Evolutionary conservation across 2,113 vertebrate genomes (phyloP).

Genomic region (Vulpes ferrilata): DNA sequence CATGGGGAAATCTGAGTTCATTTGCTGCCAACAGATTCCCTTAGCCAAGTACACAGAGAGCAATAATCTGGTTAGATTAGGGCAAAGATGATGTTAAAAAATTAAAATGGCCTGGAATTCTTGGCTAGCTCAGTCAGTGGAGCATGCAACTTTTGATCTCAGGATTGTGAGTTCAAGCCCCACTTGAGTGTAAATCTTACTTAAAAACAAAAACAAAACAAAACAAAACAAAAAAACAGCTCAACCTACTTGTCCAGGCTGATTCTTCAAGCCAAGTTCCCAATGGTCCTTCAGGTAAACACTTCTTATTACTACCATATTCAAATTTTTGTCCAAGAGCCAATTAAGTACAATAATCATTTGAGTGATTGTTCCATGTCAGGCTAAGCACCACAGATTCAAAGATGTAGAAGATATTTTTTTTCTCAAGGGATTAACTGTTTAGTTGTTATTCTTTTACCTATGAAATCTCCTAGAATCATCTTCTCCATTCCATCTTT

Average conservation of each 20-base stretch:
- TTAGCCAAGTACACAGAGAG: constrained; percentile 21
- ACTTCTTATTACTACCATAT: constrained; percentile 25
- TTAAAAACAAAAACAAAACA: background rate
- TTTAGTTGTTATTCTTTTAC: background rate
- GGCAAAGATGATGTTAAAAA: constrained; percentile 23
- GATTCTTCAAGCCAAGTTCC: constrained; percentile 27
- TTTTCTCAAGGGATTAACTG: constrained; percentile 34
- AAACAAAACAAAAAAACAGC: background rate
- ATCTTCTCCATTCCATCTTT: background rate
- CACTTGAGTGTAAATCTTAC: background rate
- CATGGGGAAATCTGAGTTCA: constrained; percentile 42
- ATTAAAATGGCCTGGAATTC: background rate
- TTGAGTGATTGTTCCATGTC: background rate
- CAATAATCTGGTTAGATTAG: constrained; percentile 6
- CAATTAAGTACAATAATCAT: background rate
- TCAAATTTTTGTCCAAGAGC: background rate
- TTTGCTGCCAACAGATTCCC: background rate
- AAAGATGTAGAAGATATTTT: background rate
- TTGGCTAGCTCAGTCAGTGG: background rate
- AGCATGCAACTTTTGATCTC: background rate
- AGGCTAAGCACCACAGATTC: constrained; percentile 19
- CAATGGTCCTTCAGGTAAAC: background rate
- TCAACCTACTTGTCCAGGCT: background rate
- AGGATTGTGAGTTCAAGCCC: background rate
- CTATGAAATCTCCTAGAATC: constrained; percentile 23